A percentile compares a stretch with the other conserved stretches of the same genome.
These are phyloP conservation scores for Montipora capitata DNA, from an alignment of 92 coral and sea anemone species.

Conservation along the genomic window DNA sequence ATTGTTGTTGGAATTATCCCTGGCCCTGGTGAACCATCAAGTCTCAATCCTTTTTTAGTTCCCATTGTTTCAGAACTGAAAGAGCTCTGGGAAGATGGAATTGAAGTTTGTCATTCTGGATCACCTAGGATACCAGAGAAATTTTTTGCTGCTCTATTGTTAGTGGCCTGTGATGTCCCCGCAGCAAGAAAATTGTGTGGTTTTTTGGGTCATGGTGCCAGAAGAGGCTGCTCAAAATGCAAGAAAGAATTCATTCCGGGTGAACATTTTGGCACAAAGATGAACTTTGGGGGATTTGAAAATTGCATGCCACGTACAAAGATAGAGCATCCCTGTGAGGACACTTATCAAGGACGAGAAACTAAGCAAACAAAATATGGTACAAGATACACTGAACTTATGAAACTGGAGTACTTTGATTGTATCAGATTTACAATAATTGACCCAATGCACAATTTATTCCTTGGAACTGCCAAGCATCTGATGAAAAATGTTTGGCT, in stretches of 20 bases:
- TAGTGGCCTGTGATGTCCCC: constrained; percentile 66
- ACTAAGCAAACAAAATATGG: constrained; percentile 47
- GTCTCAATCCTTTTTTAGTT: background rate
- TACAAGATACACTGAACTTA: constrained; percentile 24
- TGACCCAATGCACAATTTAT: constrained; percentile 48
- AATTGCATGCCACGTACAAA: background rate
- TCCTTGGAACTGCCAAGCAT: constrained; percentile 67
- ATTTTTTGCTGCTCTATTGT: constrained; percentile 22
- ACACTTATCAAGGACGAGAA: constrained; percentile 12
- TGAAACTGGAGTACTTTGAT: constrained; percentile 74
- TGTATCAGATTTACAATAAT: constrained; percentile 49
- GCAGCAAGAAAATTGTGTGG: constrained; percentile 63
- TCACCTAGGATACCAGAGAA: background rate
- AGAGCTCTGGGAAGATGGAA: constrained; percentile 44
- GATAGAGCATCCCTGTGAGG: background rate
- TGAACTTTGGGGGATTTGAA: constrained; percentile 49
- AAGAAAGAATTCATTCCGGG: background rate
- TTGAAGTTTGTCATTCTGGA: constrained; percentile 27
- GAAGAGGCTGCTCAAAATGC: constrained; percentile 64
- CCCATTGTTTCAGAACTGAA: constrained; percentile 58
- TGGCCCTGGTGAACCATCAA: background rate
- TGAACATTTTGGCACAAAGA: background rate
- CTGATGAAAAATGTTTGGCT: constrained; percentile 66
- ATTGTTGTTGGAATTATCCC: constrained; percentile 60
- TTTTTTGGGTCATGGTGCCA: constrained; percentile 37